Percentiles rank a stretch among this genome's conserved stretches.
Conservation (phyloP, 2,797 vertebrate genomes). For the Helostoma temminkii region DNA sequence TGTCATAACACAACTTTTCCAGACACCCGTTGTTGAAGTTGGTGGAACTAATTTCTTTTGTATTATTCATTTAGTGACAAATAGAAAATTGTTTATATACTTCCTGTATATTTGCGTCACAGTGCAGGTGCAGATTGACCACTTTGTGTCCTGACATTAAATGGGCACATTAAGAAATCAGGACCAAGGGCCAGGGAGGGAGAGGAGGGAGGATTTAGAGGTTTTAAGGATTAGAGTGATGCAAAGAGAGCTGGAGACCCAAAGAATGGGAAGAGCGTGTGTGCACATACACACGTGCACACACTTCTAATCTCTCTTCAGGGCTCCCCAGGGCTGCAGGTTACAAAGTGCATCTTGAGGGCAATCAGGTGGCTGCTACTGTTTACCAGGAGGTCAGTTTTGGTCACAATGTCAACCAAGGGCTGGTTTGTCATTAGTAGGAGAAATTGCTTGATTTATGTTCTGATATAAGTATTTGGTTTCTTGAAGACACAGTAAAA, state of each 20-base stretch:
- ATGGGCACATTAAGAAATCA: constrained; percentile 50
- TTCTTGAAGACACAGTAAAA: not conserved
- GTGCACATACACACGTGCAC: constrained; percentile 33
- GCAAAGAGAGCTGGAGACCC: constrained; percentile 47
- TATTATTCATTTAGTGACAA: no score
- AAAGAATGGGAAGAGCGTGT: constrained; percentile 36
- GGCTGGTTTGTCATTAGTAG: not conserved
- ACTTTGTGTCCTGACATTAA: constrained; percentile 46
- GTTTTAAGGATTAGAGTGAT: constrained; percentile 66
- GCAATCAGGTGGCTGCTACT: constrained; percentile 29
- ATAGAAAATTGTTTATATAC: no score
- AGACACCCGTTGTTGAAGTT: no score
- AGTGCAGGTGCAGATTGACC: constrained; percentile 19
- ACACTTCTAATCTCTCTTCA: constrained; percentile 56
- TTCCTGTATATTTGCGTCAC: no score
- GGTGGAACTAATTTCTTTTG: no score
- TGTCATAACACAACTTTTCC: no score
- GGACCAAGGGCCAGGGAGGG: constrained; percentile 50
- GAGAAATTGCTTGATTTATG: not conserved
- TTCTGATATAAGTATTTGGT: not conserved
- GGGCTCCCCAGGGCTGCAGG: constrained; percentile 40
- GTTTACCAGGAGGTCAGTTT: constrained; percentile 38
- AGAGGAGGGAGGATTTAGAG: constrained; percentile 68
- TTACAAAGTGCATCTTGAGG: constrained; percentile 58
- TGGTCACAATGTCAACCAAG: constrained; percentile 34